Conservation (phyloP, 2,888 invertebrate species). For the Trachelus tabidus region DNA sequence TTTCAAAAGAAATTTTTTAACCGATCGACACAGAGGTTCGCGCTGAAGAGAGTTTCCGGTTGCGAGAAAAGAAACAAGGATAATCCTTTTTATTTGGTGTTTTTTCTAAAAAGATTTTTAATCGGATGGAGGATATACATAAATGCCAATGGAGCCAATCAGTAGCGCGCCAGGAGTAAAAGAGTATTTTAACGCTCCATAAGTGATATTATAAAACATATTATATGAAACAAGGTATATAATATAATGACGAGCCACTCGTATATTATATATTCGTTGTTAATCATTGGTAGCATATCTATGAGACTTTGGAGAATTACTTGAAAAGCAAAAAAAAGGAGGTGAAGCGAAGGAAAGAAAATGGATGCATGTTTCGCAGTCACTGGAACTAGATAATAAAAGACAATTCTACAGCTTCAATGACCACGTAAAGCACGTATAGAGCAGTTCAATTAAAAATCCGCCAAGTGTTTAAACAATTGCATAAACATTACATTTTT, state of each 20-base stretch:
- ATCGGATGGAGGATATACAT: neutral
- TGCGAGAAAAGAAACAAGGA: neutral
- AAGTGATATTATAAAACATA: neutral
- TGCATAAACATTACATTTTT: neutral
- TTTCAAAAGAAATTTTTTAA: neutral
- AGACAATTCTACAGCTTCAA: neutral
- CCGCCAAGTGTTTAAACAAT: neutral
- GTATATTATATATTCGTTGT: neutral
- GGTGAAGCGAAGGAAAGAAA: neutral
- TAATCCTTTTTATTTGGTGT: neutral
- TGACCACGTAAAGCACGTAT: neutral
- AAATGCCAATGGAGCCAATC: neutral
- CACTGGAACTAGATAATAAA: neutral
- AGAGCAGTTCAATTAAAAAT: neutral
- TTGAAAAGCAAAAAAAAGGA: neutral
- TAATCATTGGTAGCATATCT: neutral
- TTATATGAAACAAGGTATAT: neutral
- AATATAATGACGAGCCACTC: neutral
- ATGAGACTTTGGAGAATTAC: neutral
- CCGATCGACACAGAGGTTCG: neutral
- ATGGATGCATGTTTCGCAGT: constrained; percentile 18
- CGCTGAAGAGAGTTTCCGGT: neutral
- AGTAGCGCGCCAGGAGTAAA: neutral
- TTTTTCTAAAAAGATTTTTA: neutral
- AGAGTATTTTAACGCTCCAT: neutral